Base-by-base conservation (phyloP, 2,888 invertebrate genomes). In the Sepiola atlantica region DNA sequence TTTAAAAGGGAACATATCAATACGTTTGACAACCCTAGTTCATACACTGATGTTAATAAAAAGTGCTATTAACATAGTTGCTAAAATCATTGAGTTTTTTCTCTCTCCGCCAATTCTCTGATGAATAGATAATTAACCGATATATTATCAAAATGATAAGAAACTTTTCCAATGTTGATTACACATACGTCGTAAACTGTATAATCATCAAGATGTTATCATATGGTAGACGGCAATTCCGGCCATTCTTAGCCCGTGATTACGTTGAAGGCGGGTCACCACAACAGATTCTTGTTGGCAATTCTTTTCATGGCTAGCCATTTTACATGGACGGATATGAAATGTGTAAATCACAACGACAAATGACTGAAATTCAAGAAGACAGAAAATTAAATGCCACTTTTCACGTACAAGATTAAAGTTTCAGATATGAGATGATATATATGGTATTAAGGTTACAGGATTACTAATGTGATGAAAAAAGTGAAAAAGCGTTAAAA, bases 261-360 rank as follows among this genome's bases (percentile, higher is more conserved):
- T 77, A 77, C 16, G 12, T 14, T 32, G n/a, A n/a, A 77, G n/a
- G 77, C 32, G 77, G 45, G n/a, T 77, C 77, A 77, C 77, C 77
- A n/a, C 77, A 77, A 77, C n/a, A 77, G n/a, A n/a, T 77, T 77
- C 77, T 77, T 77, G n/a, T n/a, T 16, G 16, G n/a, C 77, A 77
- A n/a, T 77, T n/a, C n/a, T 77, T 77, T 77, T 77, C 32, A 77
- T 77, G n/a, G 77, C 77, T n/a, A n/a, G 77, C n/a, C 77, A 77
- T 77, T 45, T 77, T 77, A 77, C 77, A 77, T 77, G n/a, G 32
- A 32, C 77, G 16, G n/a, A 77, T 77, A 77, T 77, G 77, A 77
- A n/a, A 77, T n/a, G 32, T 77, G n/a, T 77, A 77, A 77, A 77
- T 77, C 77, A 77, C n/a, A 14, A 6, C 4, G 77, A 77, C 77